Conservation (phyloP, 2,888 invertebrate genomes). For the Nemurella pictetii region DNA sequence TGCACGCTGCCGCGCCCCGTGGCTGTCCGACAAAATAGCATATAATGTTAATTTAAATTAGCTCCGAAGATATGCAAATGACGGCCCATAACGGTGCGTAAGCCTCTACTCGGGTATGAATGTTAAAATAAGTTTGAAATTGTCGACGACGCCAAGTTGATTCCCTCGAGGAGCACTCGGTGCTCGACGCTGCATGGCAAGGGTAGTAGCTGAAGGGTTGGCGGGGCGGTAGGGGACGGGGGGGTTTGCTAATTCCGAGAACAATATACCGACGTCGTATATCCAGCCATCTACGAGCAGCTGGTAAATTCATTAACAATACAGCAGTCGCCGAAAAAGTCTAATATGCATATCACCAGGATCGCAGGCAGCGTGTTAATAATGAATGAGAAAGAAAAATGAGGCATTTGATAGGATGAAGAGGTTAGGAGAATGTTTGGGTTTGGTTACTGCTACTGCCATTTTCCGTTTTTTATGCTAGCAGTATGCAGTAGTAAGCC, state of each 20-base stretch:
- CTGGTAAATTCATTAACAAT: conserved; percentile 42
- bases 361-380: conserved; percentile 33
- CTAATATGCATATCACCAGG: conserved; percentile 27
- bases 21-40: conserved; percentile 26
- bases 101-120: conserved; percentile 51
- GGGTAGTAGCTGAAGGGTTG: conserved; percentile 10
- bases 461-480: no score
- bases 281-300: conserved; percentile 40
- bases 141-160: conserved; percentile 57
- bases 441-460: neutral
- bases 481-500: neutral
- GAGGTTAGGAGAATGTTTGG: neutral
- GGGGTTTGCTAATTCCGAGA: conserved; percentile 39
- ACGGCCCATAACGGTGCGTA: conserved; percentile 40
- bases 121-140: conserved; percentile 61
- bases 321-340: conserved; percentile 36
- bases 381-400: conserved; percentile 32
- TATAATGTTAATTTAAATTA: conserved; percentile 43
- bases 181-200: neutral
- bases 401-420: conserved; percentile 19
- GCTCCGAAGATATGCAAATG: conserved; percentile 42
- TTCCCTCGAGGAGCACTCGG: conserved; percentile 51
- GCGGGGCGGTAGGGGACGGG: conserved; percentile 29
- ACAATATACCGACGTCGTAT: conserved; percentile 34
- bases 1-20: neutral